A percentile compares a stretch with the other conserved stretches of the same genome.
Conservation (phyloP, 2,113 vertebrate species). For the Ondatra zibethicus region DNA sequence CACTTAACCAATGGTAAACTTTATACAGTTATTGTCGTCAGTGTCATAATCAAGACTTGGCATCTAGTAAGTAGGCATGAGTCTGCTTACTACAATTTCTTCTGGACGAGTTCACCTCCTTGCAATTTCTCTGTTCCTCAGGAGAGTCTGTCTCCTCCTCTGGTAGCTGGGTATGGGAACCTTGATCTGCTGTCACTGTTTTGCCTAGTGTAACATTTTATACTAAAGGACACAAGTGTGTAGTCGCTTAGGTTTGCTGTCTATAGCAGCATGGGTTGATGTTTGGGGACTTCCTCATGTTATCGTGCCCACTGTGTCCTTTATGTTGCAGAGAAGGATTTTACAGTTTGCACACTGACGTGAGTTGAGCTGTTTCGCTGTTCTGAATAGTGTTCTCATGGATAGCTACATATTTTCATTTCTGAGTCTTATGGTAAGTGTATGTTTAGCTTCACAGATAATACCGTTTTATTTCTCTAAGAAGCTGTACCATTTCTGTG, state of each 20-base stretch:
- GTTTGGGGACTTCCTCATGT: not conserved
- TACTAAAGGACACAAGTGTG: not conserved
- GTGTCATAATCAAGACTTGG: not conserved
- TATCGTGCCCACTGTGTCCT: not conserved
- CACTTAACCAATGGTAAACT: conserved; percentile 6
- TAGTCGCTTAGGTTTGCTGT: not conserved
- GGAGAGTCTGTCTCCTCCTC: not conserved
- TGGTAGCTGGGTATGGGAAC: not conserved
- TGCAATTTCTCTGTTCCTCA: not conserved
- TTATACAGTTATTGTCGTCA: not conserved
- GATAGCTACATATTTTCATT: not conserved
- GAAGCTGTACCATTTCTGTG: not conserved
- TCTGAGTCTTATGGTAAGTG: not conserved
- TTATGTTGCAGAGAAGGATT: conserved; percentile 4
- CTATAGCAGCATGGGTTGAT: not conserved
- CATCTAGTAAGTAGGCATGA: not conserved
- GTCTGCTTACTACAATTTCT: not conserved
- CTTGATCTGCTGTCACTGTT: not conserved
- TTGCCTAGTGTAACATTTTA: conserved; percentile 39
- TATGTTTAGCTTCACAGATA: not conserved
- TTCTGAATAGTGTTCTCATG: not conserved
- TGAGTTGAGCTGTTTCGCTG: not conserved
- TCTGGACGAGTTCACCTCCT: not conserved
- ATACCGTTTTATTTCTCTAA: not conserved
- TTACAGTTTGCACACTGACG: not conserved